Evolutionary conservation across 2,113 vertebrate species (phyloP), one percentile per base, ranked within the genome.

Genomic region (Agelaius tricolor): DNA sequence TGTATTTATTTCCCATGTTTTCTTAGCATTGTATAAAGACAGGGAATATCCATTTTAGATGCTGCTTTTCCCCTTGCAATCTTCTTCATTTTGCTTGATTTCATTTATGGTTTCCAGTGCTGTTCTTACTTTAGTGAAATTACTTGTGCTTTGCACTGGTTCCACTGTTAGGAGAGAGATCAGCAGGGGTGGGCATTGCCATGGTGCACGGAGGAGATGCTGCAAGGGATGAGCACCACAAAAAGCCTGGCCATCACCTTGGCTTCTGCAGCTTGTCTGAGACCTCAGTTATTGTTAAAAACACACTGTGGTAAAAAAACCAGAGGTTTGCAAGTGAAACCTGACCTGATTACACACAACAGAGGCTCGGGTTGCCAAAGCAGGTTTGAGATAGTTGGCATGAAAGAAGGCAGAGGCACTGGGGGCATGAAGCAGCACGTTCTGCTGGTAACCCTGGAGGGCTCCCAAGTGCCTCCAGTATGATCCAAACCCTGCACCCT

Each of bases 391-490:
- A 14, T 7, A 37, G 27, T 3, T 68, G 79, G 51, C 37, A 41
- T 18, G 59, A 13, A 58, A 24, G 33, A 19, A 68, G 21, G 43
- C 62, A 76, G 52, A 88, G 79, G 44, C 62, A 27, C 62, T 2
- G 41, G 76, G 73, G 52, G 35, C 0, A 0, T 52, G 79, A 85
- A 76, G 63, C 76, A 79, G n/a, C 75, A 88, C 0, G 18, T 52
- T 58, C 67, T 8, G 4, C 75, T 95, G 76, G 58, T 7, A 72
- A 73, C 75, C 13, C 44, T 58, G 67, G 41, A 18, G 5, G n/a
- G 80, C 49, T 92, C 71, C 62, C 52, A 59, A 15, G 28, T n/a
- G 26, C n/a, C 21, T 68, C 22, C 41, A 54, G 31, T 20, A 4
- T 39, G 27, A 90, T 30, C 43, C 59, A 69, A 80, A 31, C 7